Evolutionary conservation across 2,113 vertebrate genomes (phyloP).

Genomic region (Malurus melanocephalus): DNA sequence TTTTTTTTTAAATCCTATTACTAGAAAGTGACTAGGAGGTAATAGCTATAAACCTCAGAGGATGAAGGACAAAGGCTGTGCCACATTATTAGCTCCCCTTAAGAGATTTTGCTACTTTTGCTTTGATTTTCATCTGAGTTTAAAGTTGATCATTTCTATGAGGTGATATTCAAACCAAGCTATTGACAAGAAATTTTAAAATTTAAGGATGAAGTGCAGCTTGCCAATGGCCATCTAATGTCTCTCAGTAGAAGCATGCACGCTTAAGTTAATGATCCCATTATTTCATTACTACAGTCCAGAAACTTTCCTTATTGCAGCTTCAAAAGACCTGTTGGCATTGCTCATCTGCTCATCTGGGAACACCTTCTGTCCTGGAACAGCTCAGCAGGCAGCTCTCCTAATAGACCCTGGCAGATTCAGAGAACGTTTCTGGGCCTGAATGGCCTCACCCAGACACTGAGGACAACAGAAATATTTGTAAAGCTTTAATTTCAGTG

Average conservation of each 20-base stretch:
- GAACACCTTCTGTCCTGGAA: neutral
- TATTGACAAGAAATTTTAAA: neutral
- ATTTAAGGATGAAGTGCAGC: neutral
- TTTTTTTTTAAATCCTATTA: neutral
- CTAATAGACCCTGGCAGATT: neutral
- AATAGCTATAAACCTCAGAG: neutral
- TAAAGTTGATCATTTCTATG: neutral
- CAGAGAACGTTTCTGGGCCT: neutral
- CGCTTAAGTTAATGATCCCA: neutral
- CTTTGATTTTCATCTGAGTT: neutral
- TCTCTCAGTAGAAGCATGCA: neutral
- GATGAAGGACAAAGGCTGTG: neutral
- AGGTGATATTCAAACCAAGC: neutral
- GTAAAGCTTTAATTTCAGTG: neutral
- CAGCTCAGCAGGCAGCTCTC: neutral
- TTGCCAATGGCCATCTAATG: neutral
- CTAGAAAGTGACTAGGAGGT: neutral
- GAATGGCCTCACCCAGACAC: neutral
- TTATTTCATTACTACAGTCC: neutral
- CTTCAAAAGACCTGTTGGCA: neutral
- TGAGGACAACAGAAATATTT: neutral
- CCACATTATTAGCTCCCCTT: neutral
- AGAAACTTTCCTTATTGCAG: neutral
- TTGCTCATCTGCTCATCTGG: neutral
- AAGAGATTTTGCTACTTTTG: neutral